Evolutionary conservation across 2,113 vertebrate species (phyloP), one percentile per base, ranked within the genome.

Genomic region (Trichechus manatus): DNA sequence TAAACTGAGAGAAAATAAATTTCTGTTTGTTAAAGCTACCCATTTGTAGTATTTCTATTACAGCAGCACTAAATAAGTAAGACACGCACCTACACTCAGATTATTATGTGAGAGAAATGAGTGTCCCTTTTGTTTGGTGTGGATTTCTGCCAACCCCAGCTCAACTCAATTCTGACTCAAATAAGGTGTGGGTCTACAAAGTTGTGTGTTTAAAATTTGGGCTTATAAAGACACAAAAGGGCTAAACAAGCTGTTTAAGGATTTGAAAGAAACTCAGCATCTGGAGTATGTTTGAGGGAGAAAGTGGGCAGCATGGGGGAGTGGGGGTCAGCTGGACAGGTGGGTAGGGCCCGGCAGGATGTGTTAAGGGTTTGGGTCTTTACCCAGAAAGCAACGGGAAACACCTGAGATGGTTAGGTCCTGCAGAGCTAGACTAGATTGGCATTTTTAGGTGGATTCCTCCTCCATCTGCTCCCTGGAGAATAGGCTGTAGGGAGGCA

Each of bases 301-400:
- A 0, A 0, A 2, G n/a, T 7, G 23, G 53, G 42, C 44, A 9
- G 42, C 39, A 36, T 0, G 0, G 0, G 0, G 0, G 1, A 9
- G 17, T 29, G 56, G 39, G 39, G 39, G 39, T 39, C 22, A 13
- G 8, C 17, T 0, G 6, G 92, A 29, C 20, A n/a, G 11, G n/a
- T 27, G 44, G 84, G 33, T 23, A 11, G 1, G 70, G 9, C 29
- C 31, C 61, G 22, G 70, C 14, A 20, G 44, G 50, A 31, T 3
- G 0, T 1, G 6, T 25, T 6, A 86, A 63, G 61, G 61, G 61
- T 63, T 63, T 63, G 61, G 53, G 53, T 17, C 53, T 56, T 17
- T 15, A 56, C 11, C 53, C 15, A 56, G 4, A 56, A 13, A 56
- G 61, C 20, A 13, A 2, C 5, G 17, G 56, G 53, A n/a, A 79